Conservation (phyloP, 2,113 vertebrate species). For the Cygnus atratus region DNA sequence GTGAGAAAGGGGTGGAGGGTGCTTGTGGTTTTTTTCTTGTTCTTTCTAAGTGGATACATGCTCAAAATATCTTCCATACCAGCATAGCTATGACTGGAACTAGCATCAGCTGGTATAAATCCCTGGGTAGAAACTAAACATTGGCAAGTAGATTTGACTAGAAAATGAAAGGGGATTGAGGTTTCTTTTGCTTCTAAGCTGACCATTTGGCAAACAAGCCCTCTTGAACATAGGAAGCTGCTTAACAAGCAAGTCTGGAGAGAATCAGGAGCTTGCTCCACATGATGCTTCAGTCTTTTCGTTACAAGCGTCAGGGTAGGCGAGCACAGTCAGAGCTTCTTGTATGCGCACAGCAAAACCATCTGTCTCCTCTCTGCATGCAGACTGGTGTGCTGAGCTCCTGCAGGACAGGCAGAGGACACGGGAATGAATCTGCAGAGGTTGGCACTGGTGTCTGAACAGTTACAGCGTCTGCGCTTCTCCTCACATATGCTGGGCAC, state of each 20-base stretch:
- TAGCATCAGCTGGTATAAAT: background rate
- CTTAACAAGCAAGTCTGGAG: background rate
- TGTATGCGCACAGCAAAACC: background rate
- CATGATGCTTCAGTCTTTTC: background rate
- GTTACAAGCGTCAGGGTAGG: background rate
- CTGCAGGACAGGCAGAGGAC: background rate
- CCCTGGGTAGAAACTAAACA: background rate
- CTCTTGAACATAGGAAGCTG: background rate
- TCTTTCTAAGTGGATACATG: background rate
- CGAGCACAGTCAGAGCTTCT: background rate
- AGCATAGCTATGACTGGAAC: background rate
- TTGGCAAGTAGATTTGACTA: background rate
- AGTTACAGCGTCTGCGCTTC: background rate
- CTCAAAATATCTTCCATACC: background rate
- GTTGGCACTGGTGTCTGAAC: background rate
- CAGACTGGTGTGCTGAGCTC: background rate
- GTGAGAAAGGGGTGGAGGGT: background rate
- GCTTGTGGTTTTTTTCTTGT: background rate
- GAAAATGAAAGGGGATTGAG: background rate
- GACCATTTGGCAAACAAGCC: background rate
- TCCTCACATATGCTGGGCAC: background rate
- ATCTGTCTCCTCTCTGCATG: background rate
- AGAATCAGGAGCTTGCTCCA: background rate
- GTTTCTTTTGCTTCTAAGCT: background rate
- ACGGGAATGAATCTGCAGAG: background rate